These are phyloP conservation scores for Spisula solida DNA, from an alignment of 2,888 invertebrate genomes.

Conservation along the genomic window DNA sequence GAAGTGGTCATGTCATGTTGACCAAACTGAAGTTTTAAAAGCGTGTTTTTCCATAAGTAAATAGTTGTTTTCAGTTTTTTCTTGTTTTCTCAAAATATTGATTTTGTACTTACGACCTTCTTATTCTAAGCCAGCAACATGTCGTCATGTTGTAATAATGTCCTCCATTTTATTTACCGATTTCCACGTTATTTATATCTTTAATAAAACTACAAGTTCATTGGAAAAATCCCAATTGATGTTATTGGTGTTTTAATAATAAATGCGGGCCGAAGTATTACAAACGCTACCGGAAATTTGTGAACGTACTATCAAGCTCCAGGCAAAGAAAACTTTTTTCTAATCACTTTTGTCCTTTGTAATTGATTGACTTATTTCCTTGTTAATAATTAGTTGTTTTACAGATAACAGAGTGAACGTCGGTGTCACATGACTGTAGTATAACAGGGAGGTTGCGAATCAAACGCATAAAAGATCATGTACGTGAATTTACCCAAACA, in stretches of 20 bases:
- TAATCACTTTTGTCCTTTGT: background rate
- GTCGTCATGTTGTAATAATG: background rate
- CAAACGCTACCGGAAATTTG: slow-evolving; percentile 8
- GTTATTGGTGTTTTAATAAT: slow-evolving; percentile 1
- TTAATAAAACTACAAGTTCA: slow-evolving; percentile 15
- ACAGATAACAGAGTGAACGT: background rate
- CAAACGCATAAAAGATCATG: too few relatives aligned
- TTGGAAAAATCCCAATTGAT: background rate
- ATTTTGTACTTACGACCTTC: too few relatives aligned
- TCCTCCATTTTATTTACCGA: background rate
- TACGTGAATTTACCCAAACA: too few relatives aligned
- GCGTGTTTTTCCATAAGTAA: too few relatives aligned
- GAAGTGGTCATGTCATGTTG: too few relatives aligned
- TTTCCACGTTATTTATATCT: slow-evolving; percentile 18
- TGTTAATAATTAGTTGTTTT: background rate
- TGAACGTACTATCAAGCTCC: background rate
- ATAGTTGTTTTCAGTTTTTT: too few relatives aligned
- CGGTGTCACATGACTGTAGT: background rate
- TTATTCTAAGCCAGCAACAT: too few relatives aligned
- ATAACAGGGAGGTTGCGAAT: too few relatives aligned
- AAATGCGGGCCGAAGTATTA: background rate
- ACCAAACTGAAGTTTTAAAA: too few relatives aligned
- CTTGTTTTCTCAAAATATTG: too few relatives aligned
- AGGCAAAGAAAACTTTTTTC: background rate
- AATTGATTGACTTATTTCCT: background rate